These are phyloP conservation scores for Ceyx cyanopectus DNA, from an alignment of 2,113 vertebrate genomes.

Conservation along the genomic window DNA sequence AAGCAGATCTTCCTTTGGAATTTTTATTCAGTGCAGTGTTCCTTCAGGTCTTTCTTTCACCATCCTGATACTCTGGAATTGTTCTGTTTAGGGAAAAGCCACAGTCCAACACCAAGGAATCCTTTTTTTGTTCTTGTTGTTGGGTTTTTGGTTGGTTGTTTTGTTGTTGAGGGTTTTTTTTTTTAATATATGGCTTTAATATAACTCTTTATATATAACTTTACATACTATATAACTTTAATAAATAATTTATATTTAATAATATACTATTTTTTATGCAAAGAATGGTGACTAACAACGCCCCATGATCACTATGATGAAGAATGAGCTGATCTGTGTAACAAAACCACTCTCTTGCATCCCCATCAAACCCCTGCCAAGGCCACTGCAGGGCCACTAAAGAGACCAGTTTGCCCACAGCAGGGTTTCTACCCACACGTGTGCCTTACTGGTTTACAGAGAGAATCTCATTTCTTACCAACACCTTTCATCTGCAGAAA, in stretches of 20 bases:
- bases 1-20: background rate
- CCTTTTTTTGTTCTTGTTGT: accelerated
- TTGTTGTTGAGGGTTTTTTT: no score
- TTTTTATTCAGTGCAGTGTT: background rate
- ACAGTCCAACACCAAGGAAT: background rate
- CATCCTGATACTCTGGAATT: background rate
- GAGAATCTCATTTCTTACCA: background rate
- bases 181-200: background rate
- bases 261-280: no score
- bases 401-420: background rate
- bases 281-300: background rate
- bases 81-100: background rate
- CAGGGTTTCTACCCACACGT: background rate
- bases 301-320: background rate
- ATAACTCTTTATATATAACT: background rate
- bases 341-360: background rate
- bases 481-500: background rate
- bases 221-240: no score
- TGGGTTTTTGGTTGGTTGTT: no score
- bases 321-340: background rate
- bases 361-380: constrained; percentile 4
- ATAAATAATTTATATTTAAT: no score
- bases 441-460: background rate
- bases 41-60: background rate
- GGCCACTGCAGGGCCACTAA: background rate